Evolutionary conservation across 2,797 vertebrate species (phyloP).

Genomic region (Hemitrygon akajei): DNA sequence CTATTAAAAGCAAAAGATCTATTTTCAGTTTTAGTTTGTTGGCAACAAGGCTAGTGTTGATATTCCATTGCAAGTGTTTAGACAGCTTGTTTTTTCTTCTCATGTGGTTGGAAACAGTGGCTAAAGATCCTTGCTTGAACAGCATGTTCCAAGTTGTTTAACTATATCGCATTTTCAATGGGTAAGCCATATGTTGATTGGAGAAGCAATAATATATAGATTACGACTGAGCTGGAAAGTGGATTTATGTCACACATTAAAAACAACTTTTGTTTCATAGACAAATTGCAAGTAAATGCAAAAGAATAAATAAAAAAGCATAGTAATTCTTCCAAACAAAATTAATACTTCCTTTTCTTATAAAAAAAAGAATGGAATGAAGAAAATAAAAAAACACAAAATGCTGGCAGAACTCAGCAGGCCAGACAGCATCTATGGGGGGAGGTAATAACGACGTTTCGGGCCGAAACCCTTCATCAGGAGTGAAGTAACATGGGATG

Average conservation of each 20-base stretch:
- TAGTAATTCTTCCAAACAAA: neutral
- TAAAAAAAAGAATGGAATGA: neutral
- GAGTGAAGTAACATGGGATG: too few relatives aligned
- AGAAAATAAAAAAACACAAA: too few relatives aligned
- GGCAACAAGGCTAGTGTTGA: neutral
- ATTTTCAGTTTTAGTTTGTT: neutral
- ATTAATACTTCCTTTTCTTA: neutral
- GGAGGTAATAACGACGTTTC: too few relatives aligned
- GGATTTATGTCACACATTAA: neutral
- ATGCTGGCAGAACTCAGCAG: too few relatives aligned
- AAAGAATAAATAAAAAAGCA: neutral
- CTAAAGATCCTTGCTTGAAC: neutral
- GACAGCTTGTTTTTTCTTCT: neutral
- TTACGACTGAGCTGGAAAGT: neutral
- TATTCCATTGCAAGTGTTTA: neutral
- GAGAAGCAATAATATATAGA: neutral
- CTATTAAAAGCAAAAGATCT: neutral
- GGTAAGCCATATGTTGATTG: neutral
- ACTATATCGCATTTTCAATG: neutral
- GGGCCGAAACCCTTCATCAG: too few relatives aligned
- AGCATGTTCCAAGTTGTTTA: neutral
- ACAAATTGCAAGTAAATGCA: neutral
- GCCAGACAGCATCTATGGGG: too few relatives aligned
- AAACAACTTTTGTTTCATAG: neutral
- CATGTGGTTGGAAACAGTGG: neutral